Percentiles rank a stretch among this genome's conserved stretches.
Evolutionary conservation across 2,888 invertebrate genomes (phyloP).

Genomic region (Athalia circularis): DNA sequence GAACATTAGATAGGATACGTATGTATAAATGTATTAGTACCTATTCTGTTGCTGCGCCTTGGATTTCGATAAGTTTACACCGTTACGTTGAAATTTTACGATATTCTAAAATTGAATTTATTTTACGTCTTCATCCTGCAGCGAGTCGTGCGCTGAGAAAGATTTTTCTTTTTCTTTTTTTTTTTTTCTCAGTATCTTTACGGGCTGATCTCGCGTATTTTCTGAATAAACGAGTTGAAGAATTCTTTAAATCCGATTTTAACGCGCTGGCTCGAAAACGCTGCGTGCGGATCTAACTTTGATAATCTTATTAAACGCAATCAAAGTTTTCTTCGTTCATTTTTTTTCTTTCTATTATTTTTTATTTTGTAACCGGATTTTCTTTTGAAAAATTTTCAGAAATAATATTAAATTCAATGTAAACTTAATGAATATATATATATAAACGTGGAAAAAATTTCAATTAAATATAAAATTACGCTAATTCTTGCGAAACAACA

Average conservation of each 20-base stretch:
- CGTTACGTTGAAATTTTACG: constrained; percentile 42
- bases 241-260: constrained; percentile 25
- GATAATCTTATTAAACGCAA: constrained; percentile 25
- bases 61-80: constrained; percentile 39
- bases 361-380: neutral
- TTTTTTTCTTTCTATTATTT: neutral
- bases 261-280: neutral
- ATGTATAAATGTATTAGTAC: no score
- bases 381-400: no score
- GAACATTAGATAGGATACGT: no score
- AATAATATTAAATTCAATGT: no score
- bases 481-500: no score
- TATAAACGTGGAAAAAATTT: no score
- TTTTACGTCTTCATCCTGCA: constrained; percentile 26
- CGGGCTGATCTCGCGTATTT: constrained; percentile 27
- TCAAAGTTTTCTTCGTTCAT: neutral
- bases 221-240: constrained; percentile 23
- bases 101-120: constrained; percentile 34
- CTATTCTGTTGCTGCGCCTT: neutral
- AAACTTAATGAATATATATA: no score
- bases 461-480: no score
- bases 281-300: constrained; percentile 9
- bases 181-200: neutral
- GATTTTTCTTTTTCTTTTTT: no score
- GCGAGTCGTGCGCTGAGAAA: no score